Base-by-base conservation (phyloP, 92 coral and sea anemone species). In the Epizoanthus ramosus region DNA sequence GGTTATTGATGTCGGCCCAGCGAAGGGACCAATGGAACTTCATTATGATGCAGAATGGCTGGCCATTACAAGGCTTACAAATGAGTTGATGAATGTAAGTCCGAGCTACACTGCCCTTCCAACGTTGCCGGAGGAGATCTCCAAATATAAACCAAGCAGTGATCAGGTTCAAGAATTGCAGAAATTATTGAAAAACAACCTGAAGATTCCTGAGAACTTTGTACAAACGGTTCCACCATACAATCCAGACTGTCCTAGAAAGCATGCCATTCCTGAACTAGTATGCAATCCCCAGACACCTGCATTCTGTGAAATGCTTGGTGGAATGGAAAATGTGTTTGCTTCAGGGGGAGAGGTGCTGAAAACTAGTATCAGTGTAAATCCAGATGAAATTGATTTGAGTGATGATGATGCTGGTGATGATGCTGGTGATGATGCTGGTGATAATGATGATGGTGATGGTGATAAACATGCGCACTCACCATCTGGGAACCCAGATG, bases 41-140 rank as follows among this genome's bases (percentile, higher is more conserved):
- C 41, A 76, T 15, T 94, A 94, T 84, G 99, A 96, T 84, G 86
- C 93, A 6, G 99, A 96, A 73, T 96, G 99, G 99, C 89, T 96
- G 8, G 92, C 98, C 3, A 89, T 96, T 33, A 88, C 89, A 1
- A 92, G 91, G 72, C 88, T 94, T 24, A 96, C 99, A 24, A 73
- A 85, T 69, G 75, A 91, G 13, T 88, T 96, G 18, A 88, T 76
- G 39, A 96, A 93, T 59, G 69, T 81, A 3, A 80, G 92, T 28
- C 79, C 85, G 12, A 80, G 16, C 35, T 37, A 35, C 63, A 93
- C 98, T 64, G 80, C 80, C 25, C 87, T 96, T 3, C 99, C 99
- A 41, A 66, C 53, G 28, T 16, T 89, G 22, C 90, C 83, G 12
- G 80, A 28, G 18, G 91, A 93, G 57, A 83, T 82, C 12, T 75